phyloP scores from a whole-genome alignment of 2,113 vertebrate genomes.

The Corythornis cristatus region DNA sequence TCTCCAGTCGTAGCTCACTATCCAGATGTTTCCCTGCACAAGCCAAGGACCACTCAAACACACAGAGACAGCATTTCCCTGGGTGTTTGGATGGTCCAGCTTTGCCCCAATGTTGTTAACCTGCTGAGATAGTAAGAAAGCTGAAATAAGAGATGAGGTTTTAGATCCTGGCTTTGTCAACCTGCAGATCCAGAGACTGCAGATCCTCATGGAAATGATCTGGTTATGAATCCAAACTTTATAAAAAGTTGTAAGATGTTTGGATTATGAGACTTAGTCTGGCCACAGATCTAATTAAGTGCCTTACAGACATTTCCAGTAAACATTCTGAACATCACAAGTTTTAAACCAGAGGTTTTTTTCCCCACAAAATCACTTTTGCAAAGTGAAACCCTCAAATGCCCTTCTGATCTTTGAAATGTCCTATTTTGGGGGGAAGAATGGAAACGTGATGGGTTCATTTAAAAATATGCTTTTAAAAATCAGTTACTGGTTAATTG shows the following conservation, averaged over 20 bases:
- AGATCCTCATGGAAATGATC: background rate
- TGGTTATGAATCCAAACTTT: background rate
- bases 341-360: background rate
- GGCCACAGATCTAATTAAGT: background rate
- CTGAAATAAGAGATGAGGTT: background rate
- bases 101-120: background rate
- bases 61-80: background rate
- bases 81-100: background rate
- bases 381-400: background rate
- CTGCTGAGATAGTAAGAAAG: background rate
- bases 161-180: background rate
- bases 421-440: background rate
- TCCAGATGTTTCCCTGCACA: background rate
- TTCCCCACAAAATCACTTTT: background rate
- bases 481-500: background rate
- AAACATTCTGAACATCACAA: background rate
- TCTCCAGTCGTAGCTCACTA: background rate
- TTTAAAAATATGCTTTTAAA: background rate
- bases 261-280: background rate
- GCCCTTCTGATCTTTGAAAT: background rate
- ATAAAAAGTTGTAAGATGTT: background rate
- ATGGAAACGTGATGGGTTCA: rapidly evolving
- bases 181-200: background rate
- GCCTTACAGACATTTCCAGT: background rate
- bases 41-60: background rate